phyloP scores from a whole-genome alignment of 2,888 invertebrate genomes.

The Sclerodermus sp. region DNA sequence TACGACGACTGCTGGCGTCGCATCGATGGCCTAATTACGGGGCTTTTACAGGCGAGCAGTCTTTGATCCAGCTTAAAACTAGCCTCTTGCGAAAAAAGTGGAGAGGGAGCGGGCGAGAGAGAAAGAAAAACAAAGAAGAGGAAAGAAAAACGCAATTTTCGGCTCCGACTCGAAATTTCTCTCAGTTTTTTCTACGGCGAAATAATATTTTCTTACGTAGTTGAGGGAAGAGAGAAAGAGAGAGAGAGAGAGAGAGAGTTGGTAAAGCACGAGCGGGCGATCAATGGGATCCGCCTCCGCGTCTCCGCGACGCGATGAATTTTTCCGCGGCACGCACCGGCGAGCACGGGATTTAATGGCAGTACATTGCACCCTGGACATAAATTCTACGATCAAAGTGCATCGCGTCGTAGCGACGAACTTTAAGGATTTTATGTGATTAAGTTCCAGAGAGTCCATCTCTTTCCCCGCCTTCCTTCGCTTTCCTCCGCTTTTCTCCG shows the following conservation, averaged over 20 bases:
- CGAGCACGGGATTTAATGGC: conserved; percentile 40
- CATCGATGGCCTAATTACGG: no score
- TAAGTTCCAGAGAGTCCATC: conserved; percentile 30
- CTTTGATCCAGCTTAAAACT: no score
- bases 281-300: conserved; percentile 31
- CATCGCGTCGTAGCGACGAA: conserved; percentile 34
- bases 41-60: no score
- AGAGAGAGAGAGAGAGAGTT: no score
- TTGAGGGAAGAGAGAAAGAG: no score
- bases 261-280: conserved; percentile 7
- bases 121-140: no score
- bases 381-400: conserved; percentile 42
- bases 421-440: conserved; percentile 47
- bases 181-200: conserved; percentile 22
- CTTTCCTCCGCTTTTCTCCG: conserved; percentile 12
- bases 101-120: no score
- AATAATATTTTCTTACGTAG: conserved; percentile 37
- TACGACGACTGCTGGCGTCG: no score
- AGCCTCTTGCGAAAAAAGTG: no score
- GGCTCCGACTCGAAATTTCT: neutral
- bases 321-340: conserved; percentile 39
- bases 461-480: conserved; percentile 7
- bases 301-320: conserved; percentile 31
- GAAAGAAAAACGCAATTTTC: no score
- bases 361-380: conserved; percentile 38